These are phyloP conservation scores for Cottus gobio DNA, from an alignment of 2,113 vertebrate species.

Conservation along the genomic window DNA sequence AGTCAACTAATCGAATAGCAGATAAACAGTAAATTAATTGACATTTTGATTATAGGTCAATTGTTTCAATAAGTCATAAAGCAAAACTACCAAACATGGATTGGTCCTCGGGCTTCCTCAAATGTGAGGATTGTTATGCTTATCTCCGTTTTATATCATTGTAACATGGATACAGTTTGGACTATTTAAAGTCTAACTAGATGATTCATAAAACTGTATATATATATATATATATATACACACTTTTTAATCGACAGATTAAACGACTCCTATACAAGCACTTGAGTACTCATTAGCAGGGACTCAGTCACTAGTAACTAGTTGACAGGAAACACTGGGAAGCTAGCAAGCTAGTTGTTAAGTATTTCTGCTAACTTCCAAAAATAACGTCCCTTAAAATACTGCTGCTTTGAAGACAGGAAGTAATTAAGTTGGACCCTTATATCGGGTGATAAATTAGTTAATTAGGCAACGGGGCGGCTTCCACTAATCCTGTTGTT, in stretches of 20 bases:
- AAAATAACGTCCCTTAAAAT: not conserved
- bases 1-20: not conserved
- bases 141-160: not conserved
- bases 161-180: not conserved
- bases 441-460: not conserved
- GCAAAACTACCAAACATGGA: not conserved
- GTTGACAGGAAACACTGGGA: not conserved
- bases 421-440: not conserved
- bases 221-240: too few species aligned
- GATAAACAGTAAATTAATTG: not conserved
- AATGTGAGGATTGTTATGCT: not conserved
- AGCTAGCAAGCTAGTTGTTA: not conserved
- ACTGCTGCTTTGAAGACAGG: not conserved
- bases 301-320: not conserved
- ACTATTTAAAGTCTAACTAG: not conserved
- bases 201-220: not conserved
- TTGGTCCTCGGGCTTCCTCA: not conserved
- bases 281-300: not conserved
- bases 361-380: not conserved
- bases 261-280: not conserved
- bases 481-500: not conserved
- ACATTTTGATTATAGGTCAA: not conserved
- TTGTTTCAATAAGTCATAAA: not conserved
- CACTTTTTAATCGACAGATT: not conserved
- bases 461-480: not conserved